Base-by-base conservation (phyloP, 2,113 vertebrate genomes). In the Sylvilagus bachmani region DNA sequence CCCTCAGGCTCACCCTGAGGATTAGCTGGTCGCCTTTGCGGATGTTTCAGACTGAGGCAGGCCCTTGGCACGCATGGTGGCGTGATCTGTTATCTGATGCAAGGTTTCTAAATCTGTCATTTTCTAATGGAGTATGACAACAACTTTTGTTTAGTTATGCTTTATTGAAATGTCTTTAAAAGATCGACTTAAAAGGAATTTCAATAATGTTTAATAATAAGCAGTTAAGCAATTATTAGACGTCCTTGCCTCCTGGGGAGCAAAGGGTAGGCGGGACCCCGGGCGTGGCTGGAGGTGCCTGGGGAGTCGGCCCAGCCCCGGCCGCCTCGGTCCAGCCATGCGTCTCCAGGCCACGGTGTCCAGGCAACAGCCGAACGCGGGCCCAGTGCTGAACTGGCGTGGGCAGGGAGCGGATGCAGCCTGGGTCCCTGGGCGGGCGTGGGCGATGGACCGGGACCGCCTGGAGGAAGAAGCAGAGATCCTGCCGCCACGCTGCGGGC, bases 371-470 rank as follows among this genome's bases (percentile, higher is more conserved):
- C 36, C 9, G 27, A 64, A 89, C 58, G 61, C 84, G 0, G 14
- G 7, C 27, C 1, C n/a, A 0, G 61, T 2, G 58, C 62, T 19
- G 62, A 36, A 86, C 70, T 0, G 17, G 22, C 31, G 2, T 11
- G 2, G n/a, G 33, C 8, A 0, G 58, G 16, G 0, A 14, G 17
- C 1, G 3, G 36, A 31, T 9, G 4, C 11, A 10, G 36, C 4
- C 69, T 29, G 13, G 31, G 61, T 33, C 14, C 5, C 19, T 6
- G 44, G 3, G 74, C 6, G 1, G 75, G 53, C 55, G 14, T 19
- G 10, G 81, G 9, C 36, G 8, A 62, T 44, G 67, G 74, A n/a
- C 11, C 6, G 17, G 16, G 10, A 25, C 21, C 6, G 5, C 14
- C 78, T 16, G 33, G 86, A 31, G 1, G 49, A 67, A 1, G 36